Conservation (phyloP, 1,140 invertebrate species). For the Varroa destructor region DNA sequence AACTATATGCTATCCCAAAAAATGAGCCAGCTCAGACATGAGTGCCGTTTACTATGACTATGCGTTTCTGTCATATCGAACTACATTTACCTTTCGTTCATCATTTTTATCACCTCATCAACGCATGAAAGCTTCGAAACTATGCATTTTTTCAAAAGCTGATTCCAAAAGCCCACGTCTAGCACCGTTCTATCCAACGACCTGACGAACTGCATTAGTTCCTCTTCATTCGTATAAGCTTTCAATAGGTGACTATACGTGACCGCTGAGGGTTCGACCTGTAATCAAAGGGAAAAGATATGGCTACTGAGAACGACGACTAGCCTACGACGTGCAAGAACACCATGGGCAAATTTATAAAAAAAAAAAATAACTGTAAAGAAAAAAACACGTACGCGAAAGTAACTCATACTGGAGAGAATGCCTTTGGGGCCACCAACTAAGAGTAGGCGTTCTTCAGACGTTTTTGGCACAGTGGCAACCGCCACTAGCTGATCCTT, state of each 20-base stretch:
- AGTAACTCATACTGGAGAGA: background rate
- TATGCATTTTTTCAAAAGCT: conserved; percentile 8
- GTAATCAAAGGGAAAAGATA: background rate
- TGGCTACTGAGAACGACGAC: too few species aligned
- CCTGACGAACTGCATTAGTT: background rate
- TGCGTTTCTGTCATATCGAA: too few species aligned
- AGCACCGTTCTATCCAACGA: background rate
- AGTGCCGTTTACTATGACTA: too few species aligned
- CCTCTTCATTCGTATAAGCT: background rate
- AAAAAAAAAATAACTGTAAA: too few species aligned
- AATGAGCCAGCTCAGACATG: too few species aligned
- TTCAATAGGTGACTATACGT: background rate
- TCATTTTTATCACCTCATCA: background rate
- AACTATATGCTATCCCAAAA: too few species aligned
- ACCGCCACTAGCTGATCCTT: background rate
- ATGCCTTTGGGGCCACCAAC: background rate
- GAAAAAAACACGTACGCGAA: background rate
- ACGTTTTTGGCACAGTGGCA: background rate
- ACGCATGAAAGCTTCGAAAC: background rate
- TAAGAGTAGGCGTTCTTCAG: background rate
- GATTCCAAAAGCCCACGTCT: conserved; percentile 14
- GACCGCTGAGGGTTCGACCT: background rate
- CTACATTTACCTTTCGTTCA: background rate
- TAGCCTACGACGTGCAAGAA: too few species aligned
- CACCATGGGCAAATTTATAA: too few species aligned